Evolutionary conservation across 2,888 invertebrate species (phyloP), one percentile per base, ranked within the genome.

Genomic region (Cetonia aurata): DNA sequence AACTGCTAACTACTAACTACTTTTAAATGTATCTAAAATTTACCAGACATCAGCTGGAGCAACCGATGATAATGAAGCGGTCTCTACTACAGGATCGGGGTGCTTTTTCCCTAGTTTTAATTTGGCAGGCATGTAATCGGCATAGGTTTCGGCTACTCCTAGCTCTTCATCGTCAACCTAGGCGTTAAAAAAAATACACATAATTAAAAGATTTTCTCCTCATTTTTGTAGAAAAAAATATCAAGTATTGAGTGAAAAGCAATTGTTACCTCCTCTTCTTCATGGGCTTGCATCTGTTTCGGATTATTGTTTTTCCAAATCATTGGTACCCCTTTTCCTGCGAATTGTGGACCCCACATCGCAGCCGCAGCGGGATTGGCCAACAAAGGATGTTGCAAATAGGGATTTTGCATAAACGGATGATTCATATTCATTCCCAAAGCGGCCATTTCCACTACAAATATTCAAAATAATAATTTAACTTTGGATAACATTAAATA

Each of bases 71-170:
- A 99, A 87, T 0, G 99, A 98, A 8, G 98, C 98, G 0, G 99
- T 99, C 85, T 99, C 99, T 8, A 99, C 99, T 6, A 99, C 99
- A 0, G 96, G 94, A 86, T 99, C 99, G 0, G 99, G 99, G 89
- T 99, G 99, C 81, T 96, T 95, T 78, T 92, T 91, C 10, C 99
- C 99, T 65, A 97, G 86, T 85, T 96, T 96, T 78, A 98, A 87
- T 88, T 99, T 99, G 0, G 94, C 89, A 0, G 99, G 99, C 95
- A 96, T 96, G 83, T 99, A 99, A 81, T 99, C 98, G 6, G 97
- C 94, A 82, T 99, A 99, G 0, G 99, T 99, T 85, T 99, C 99
- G 0, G 98, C 98, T 15, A 98, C 96, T 12, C 98, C 98, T 89
- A 99, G 92, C 80, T 98, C 97, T 81, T 98, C 98, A 76, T 96